A percentile compares a stretch with the other conserved stretches of the same genome.
Evolutionary conservation across 2,888 invertebrate species (phyloP).

Genomic region (Gryllus longicercus): DNA sequence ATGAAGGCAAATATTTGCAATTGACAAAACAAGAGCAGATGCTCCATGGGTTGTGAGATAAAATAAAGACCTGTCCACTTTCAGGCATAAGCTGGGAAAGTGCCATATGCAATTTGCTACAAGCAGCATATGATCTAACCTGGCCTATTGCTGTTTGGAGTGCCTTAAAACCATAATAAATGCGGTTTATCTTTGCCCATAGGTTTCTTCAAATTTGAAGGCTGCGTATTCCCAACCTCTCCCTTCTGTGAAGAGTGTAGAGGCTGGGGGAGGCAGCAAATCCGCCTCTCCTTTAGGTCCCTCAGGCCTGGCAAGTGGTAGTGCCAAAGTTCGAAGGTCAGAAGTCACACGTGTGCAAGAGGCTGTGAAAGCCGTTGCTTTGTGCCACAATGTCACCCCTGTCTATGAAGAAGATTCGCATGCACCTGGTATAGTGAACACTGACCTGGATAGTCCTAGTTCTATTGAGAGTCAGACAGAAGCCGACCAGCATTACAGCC

Average conservation of each 20-base stretch:
- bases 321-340: slow-evolving; percentile 58
- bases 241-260: slow-evolving; percentile 26
- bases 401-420: slow-evolving; percentile 67
- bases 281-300: slow-evolving; percentile 23
- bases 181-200: neutral
- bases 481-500: slow-evolving; percentile 55
- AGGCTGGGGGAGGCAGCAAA: slow-evolving; percentile 27
- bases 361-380: slow-evolving; percentile 83
- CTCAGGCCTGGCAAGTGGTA: slow-evolving; percentile 36
- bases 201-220: slow-evolving; percentile 52
- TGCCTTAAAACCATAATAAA: too few relatives aligned
- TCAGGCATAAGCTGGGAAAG: too few relatives aligned
- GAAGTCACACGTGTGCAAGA: slow-evolving; percentile 76
- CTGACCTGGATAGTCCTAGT: slow-evolving; percentile 41
- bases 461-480: slow-evolving; percentile 53
- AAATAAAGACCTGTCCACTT: too few relatives aligned
- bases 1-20: too few relatives aligned
- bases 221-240: slow-evolving; percentile 45
- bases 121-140: too few relatives aligned
- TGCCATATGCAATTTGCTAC: too few relatives aligned
- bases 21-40: too few relatives aligned
- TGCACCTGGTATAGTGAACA: slow-evolving; percentile 33
- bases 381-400: slow-evolving; percentile 99
- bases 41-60: too few relatives aligned
- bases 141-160: too few relatives aligned